Conservation (phyloP, 2,888 invertebrate species). For the Heterodera filipjevi region DNA sequence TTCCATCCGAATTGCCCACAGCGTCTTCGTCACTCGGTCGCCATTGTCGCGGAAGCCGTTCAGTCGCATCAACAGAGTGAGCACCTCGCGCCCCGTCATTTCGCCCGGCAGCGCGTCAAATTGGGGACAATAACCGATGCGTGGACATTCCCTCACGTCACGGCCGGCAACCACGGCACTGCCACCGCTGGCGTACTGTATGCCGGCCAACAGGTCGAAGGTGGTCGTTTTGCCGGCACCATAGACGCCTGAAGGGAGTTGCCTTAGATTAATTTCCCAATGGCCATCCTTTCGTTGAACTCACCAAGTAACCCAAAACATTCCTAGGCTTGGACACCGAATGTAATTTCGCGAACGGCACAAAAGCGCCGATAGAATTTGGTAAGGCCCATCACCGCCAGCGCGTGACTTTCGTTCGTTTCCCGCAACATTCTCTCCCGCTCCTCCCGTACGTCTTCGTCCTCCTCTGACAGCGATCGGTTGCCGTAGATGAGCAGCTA, state of each 20-base stretch:
- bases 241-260: conserved; percentile 41
- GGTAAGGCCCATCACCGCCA: too few species aligned
- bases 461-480: conserved; percentile 23
- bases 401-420: too few species aligned
- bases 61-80: conserved; percentile 51
- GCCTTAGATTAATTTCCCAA: too few species aligned
- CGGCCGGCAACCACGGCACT: conserved; percentile 45
- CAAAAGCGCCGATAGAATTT: too few species aligned
- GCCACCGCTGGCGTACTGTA: conserved; percentile 43
- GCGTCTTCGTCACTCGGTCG: conserved; percentile 41
- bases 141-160: conserved; percentile 37
- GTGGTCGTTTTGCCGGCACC: conserved; percentile 63
- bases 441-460: conserved; percentile 47
- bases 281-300: neutral
- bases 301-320: conserved; percentile 62
- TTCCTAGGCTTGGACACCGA: conserved; percentile 55
- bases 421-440: conserved; percentile 45
- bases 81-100: conserved; percentile 55
- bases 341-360: conserved; percentile 51
- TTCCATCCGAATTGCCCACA: conserved; percentile 53
- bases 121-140: conserved; percentile 62
- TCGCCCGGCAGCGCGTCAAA: conserved; percentile 60
- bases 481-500: conserved; percentile 1
- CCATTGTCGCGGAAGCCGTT: conserved; percentile 45
- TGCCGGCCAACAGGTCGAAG: conserved; percentile 61